A percentile compares a stretch with the other conserved stretches of the same genome.
Conservation (phyloP, 2,888 invertebrate genomes). For the Drosophila neonasuta region DNA sequence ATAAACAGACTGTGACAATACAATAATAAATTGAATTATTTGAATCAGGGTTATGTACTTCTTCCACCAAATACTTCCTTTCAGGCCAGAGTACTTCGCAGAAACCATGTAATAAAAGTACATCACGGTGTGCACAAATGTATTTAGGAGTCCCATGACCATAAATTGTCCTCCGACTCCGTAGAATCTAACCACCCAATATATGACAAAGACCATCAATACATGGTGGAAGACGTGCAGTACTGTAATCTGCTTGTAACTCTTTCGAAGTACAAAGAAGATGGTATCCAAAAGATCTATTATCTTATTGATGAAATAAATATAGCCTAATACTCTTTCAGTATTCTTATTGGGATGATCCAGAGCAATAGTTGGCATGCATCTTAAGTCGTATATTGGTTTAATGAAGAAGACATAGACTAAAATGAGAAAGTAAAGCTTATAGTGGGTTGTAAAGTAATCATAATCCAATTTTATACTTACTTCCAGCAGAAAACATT, state of each 20-base stretch:
- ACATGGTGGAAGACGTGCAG: constrained; percentile 26
- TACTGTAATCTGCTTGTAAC: constrained; percentile 24
- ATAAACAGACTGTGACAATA: not conserved
- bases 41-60: constrained; percentile 23
- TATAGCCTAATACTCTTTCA: constrained; percentile 1
- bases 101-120: constrained; percentile 25
- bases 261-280: constrained; percentile 32
- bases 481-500: not conserved
- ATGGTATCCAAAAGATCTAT: constrained; percentile 27
- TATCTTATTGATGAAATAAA: constrained; percentile 24
- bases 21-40: constrained; percentile 15
- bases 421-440: not conserved
- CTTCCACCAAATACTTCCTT: constrained; percentile 23
- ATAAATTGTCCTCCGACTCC: constrained; percentile 19
- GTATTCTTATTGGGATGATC: constrained; percentile 6
- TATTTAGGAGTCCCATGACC: constrained; percentile 6
- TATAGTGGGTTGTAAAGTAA: too few relatives aligned
- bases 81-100: not conserved
- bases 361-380: constrained; percentile 6
- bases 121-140: constrained; percentile 21
- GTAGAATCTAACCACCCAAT: constrained; percentile 15
- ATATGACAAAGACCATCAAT: constrained; percentile 1
- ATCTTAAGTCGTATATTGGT: not conserved
- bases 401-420: constrained; percentile 6
- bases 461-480: too few relatives aligned